Evolutionary conservation across 2,113 vertebrate species (phyloP), one percentile per base, ranked within the genome.

Genomic region (Saguinus midas): DNA sequence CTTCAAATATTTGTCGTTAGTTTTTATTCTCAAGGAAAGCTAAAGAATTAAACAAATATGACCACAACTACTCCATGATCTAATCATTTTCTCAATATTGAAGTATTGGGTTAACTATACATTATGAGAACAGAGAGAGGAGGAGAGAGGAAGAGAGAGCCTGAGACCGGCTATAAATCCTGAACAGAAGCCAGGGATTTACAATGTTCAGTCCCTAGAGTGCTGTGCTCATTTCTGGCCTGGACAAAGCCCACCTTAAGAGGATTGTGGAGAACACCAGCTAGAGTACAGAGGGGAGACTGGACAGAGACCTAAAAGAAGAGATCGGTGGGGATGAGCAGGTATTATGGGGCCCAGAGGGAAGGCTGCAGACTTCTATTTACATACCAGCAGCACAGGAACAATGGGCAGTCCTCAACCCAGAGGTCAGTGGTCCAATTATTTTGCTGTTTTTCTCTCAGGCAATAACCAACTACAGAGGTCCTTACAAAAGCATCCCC

Each of bases 221-320:
- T 13, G 61, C 75, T 61, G 57, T 66, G 84, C 87, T 96, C 79
- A 92, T 82, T 89, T 96, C 92, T 85, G 32, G 83, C 10, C 43
- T 80, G 82, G 68, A 73, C 61, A 94, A 96, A 90, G 50, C 57
- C 95, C 58, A 94, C 52, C 82, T 93, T 90, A 81, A 68, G 88
- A 92, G 79, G 90, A 80, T 1, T 88, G 66, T 37, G 11, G 78
- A 57, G 35, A 89, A 37, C 23, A 82, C 58, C 50, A 8, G 66
- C 43, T 32, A 75, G 37, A 95, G 11, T 40, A 68, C 20, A 40
- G 55, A 91, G 9, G 18, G 40, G 66, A 78, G 87, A 90, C 1
- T 9, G 14, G 45, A 48, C 43, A 81, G 90, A 80, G 43, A 90
- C 43, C 83, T 81, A 83, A 82, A 90, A 68, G 50, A 90, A 87